These are phyloP conservation scores for Leucoraja ocellata DNA, from an alignment of 2,797 vertebrate genomes.

Conservation along the genomic window DNA sequence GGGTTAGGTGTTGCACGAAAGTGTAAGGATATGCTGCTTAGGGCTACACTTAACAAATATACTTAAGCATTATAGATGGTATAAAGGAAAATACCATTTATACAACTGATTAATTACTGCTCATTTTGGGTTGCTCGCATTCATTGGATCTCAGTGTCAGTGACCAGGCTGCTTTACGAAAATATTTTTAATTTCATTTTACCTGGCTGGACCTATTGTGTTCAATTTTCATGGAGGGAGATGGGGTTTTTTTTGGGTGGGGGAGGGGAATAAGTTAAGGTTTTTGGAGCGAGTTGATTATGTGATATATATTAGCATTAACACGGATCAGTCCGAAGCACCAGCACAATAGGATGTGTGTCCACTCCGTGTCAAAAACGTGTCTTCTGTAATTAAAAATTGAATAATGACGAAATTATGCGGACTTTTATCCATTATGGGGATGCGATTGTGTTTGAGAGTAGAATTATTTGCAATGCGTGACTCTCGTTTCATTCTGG, in stretches of 20 bases:
- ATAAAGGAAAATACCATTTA: neutral
- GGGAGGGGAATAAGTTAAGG: too few relatives aligned
- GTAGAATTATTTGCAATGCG: neutral
- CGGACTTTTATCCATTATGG: neutral
- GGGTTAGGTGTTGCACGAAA: slow-evolving; percentile 17
- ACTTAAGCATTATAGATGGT: neutral
- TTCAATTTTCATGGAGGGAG: neutral
- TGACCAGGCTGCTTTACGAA: neutral
- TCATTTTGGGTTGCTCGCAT: neutral
- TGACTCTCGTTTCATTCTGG: neutral
- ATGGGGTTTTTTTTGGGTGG: neutral
- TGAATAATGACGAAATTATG: slow-evolving; percentile 34
- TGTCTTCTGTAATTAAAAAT: slow-evolving; percentile 25
- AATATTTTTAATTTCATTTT: neutral
- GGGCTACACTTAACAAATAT: neutral
- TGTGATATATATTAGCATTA: neutral
- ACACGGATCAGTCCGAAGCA: neutral
- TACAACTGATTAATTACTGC: neutral
- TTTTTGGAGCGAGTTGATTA: neutral
- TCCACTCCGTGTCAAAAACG: neutral
- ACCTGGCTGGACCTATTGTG: neutral
- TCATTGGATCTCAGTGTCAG: neutral
- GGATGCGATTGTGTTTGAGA: neutral
- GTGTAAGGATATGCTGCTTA: slow-evolving; percentile 31
- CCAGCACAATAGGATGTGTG: slow-evolving; percentile 8